These are phyloP conservation scores for Phragmatobia fuliginosa DNA, from an alignment of 2,888 invertebrate species.

Conservation along the genomic window DNA sequence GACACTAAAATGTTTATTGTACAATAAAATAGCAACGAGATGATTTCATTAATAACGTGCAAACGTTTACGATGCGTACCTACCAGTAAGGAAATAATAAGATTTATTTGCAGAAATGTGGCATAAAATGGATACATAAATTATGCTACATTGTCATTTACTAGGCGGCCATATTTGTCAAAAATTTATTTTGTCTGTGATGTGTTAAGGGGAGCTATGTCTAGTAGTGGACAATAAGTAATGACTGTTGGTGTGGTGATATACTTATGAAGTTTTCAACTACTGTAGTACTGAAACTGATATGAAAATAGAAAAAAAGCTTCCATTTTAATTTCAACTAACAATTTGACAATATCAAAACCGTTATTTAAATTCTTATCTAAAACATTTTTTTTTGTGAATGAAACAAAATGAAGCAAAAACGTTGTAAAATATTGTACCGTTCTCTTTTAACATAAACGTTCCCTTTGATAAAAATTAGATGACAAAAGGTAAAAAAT, in stretches of 20 bases:
- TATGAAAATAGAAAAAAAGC: too few relatives aligned
- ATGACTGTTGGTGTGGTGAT: too few relatives aligned
- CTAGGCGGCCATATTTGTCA: not conserved
- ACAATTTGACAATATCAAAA: too few relatives aligned
- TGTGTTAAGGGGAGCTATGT: too few relatives aligned
- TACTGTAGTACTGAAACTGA: not conserved
- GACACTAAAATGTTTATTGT: slow-evolving; percentile 70
- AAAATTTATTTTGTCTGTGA: not conserved
- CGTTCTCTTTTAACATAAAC: too few relatives aligned
- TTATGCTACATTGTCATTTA: not conserved
- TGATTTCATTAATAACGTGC: slow-evolving; percentile 66
- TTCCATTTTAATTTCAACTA: not conserved
- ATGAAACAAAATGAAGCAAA: too few relatives aligned
- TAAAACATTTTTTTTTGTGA: too few relatives aligned
- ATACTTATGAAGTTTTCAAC: not conserved
- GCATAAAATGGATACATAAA: slow-evolving; percentile 6
- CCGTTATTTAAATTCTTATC: too few relatives aligned
- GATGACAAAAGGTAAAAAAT: too few relatives aligned
- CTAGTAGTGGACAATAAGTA: too few relatives aligned
- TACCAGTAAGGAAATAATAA: slow-evolving; percentile 34
- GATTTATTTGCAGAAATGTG: slow-evolving; percentile 5
- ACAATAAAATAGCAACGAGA: slow-evolving; percentile 69
- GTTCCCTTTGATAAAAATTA: too few relatives aligned
- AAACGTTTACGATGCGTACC: slow-evolving; percentile 56
- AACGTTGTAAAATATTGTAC: too few relatives aligned